Percentiles rank a stretch among this genome's conserved stretches.
Conservation (phyloP, 2,888 invertebrate species). For the Phortica magna region DNA sequence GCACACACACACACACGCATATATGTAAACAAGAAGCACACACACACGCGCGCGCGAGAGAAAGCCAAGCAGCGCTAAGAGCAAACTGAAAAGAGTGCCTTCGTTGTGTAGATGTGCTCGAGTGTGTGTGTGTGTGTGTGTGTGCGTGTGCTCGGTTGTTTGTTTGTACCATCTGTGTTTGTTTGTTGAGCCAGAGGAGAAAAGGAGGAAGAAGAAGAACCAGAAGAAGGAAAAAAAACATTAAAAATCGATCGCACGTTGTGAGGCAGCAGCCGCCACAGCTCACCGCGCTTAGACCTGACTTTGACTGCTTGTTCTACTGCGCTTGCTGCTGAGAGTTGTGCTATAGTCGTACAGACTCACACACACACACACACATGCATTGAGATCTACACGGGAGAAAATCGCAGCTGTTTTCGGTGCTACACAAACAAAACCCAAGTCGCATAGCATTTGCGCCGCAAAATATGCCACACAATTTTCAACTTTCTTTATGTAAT, state of each 20-base stretch:
- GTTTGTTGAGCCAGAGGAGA: constrained; percentile 16
- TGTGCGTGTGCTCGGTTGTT: not conserved
- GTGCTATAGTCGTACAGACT: not conserved
- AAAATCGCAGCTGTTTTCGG: constrained; percentile 16
- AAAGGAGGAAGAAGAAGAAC: not conserved
- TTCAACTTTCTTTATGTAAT: not conserved
- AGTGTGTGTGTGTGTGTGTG: not conserved
- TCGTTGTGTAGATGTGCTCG: not conserved
- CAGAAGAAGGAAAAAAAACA: constrained; percentile 13
- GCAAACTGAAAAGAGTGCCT: not conserved
- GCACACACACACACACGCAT: not conserved
- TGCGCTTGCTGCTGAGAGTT: constrained; percentile 7
- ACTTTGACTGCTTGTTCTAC: not conserved
- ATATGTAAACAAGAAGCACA: not conserved
- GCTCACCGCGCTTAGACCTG: not conserved
- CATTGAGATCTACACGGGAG: not conserved
- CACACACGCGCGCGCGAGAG: not conserved
- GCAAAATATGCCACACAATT: constrained; percentile 44
- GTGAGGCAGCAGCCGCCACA: constrained; percentile 41
- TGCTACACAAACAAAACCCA: constrained; percentile 30
- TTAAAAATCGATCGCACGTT: constrained; percentile 65
- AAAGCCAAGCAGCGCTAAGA: not conserved
- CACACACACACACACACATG: constrained; percentile 25
- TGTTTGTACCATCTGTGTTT: constrained; percentile 29
- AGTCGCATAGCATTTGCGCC: constrained; percentile 55